These are phyloP conservation scores for Bubalus kerabau DNA, from an alignment of 2,113 vertebrate genomes.

Conservation along the genomic window DNA sequence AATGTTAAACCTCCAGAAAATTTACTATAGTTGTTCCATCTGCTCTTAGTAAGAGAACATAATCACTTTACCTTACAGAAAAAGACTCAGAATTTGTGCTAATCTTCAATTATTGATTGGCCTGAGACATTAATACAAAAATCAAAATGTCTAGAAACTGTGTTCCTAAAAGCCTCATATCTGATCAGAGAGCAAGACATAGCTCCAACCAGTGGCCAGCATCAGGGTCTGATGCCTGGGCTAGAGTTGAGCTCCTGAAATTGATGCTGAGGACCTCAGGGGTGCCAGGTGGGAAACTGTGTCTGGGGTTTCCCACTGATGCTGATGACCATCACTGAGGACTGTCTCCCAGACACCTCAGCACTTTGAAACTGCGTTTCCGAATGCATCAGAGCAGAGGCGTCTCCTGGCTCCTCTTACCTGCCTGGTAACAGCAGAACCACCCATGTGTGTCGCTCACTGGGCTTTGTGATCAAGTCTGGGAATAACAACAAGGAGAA, in stretches of 20 bases:
- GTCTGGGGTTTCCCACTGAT: background rate
- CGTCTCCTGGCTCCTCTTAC: background rate
- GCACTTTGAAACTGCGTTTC: background rate
- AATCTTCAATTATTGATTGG: background rate
- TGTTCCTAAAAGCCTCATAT: background rate
- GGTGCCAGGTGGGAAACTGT: background rate
- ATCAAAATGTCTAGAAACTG: background rate
- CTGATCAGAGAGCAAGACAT: background rate
- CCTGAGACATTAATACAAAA: background rate
- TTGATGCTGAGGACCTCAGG: background rate
- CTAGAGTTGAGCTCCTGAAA: background rate
- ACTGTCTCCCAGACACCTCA: background rate
- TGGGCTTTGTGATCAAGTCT: background rate
- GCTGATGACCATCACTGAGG: background rate
- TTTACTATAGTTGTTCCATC: background rate
- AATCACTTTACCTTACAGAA: background rate
- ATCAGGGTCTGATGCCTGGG: background rate
- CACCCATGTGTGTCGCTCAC: background rate
- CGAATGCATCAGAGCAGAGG: background rate
- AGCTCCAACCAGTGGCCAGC: rapidly evolving
- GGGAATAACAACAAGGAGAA: background rate
- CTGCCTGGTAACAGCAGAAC: background rate
- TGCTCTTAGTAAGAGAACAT: background rate
- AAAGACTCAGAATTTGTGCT: background rate
- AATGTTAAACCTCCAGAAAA: background rate